Evolutionary conservation across 2,797 vertebrate species (phyloP).

Genomic region (Coregonus sp.): DNA sequence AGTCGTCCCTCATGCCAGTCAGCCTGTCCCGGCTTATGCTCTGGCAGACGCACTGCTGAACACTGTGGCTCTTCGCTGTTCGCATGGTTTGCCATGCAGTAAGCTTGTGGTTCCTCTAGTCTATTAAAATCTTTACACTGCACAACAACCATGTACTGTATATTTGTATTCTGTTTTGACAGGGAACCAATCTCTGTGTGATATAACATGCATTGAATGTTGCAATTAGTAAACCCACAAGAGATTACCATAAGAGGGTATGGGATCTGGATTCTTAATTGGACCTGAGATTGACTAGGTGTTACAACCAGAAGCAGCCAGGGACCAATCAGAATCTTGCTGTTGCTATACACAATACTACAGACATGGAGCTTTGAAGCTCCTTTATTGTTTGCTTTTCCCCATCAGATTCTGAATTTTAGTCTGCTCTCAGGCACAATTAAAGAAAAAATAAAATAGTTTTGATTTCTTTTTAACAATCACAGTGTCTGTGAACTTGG

Average conservation of each 20-base stretch:
- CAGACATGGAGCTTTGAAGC: background rate
- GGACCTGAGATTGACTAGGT: background rate
- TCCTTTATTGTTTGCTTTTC: background rate
- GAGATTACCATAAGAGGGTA: background rate
- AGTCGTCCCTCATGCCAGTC: background rate
- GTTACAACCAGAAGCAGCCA: background rate
- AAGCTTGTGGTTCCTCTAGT: background rate
- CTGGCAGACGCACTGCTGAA: background rate
- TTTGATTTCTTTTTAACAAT: background rate
- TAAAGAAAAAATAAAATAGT: background rate
- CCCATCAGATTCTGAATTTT: background rate
- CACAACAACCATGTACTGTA: background rate
- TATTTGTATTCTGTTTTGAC: conserved; percentile 1
- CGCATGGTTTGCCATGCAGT: background rate
- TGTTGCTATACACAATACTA: background rate
- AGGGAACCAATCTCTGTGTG: background rate
- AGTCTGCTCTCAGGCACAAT: background rate
- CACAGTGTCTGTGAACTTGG: background rate
- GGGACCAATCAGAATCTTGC: background rate
- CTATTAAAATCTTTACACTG: background rate
- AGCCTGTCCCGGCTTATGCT: background rate
- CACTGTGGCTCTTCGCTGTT: background rate
- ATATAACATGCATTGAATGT: background rate
- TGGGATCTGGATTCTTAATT: background rate
- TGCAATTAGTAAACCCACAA: background rate